Base-by-base conservation (phyloP, 2,797 vertebrate species). In the Chaunax sp. region DNA sequence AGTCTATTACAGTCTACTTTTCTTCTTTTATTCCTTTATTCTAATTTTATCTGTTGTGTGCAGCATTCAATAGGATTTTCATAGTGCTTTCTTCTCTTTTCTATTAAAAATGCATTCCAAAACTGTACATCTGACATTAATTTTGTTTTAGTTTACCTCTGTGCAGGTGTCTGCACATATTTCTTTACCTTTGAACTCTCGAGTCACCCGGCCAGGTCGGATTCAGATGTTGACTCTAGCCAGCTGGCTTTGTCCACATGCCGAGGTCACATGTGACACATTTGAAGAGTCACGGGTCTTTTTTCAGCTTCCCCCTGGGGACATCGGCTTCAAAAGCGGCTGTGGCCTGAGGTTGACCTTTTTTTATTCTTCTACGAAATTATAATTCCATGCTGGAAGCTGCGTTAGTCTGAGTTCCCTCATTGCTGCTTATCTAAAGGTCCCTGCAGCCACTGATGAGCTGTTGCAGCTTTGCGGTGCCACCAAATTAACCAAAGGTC, bases 301-400 rank as follows among this genome's bases (percentile, higher is more conserved):
- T 77, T 86, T 54, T 35, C 33, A 65, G 49, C 71, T 72, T 46
- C 55, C 61, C 63, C 72, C 71, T 47, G 81, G 46, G 83, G 72
- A 59, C 69, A 64, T 70, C 38, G 46, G 70, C 83, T 81, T 90
- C 81, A 86, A 85, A 85, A 76, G 66, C 58, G 28, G 23, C 45
- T 6, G 14, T 44, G 52, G 54, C 79, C 75, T 46, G 47, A 56
- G 47, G 53, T 25, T 72, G 81, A 81, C 72, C 80, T 86, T 83
- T 86, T 83, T 73, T 80, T 54, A 58, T 56, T 69, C 10, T 3
- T 40, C 38, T 46, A 52, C 53, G 47, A 33, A 55, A 53, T 75
- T 71, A 67, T 28, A 72, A 59, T 63, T 74, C 56, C 10, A 25
- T 61, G 71, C 69, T 64, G 46, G 50, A 55, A 46, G 30, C 43